A percentile compares a stretch with the other conserved stretches of the same genome.
phyloP scores from a whole-genome alignment of 2,113 vertebrate genomes.

The Kryptolebias marmoratus region DNA sequence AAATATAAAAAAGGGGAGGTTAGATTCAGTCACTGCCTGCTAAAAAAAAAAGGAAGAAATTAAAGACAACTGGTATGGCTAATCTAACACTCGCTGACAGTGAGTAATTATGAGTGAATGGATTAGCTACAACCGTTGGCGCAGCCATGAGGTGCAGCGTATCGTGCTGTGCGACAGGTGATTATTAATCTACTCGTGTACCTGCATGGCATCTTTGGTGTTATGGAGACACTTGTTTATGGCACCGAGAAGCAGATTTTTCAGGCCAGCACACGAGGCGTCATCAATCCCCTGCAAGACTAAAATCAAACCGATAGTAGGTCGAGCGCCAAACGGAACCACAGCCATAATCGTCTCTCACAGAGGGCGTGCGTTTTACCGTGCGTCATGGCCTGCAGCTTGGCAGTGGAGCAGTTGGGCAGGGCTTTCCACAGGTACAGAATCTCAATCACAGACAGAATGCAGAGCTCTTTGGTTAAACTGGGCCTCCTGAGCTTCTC shows the following conservation, averaged over 20 bases:
- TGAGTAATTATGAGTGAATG: neutral
- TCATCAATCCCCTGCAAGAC: constrained; percentile 89
- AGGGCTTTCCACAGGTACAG: constrained; percentile 95
- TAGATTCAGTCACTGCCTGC: neutral
- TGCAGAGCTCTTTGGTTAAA: constrained; percentile 86
- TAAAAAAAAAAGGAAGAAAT: neutral
- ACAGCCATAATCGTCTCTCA: neutral
- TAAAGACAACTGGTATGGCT: neutral
- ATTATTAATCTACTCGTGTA: constrained; percentile 46
- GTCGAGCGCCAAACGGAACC: neutral
- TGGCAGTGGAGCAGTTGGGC: constrained; percentile 88
- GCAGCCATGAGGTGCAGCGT: neutral
- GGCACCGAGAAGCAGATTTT: constrained; percentile 92
- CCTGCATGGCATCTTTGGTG: constrained; percentile 90
- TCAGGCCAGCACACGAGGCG: constrained; percentile 83
- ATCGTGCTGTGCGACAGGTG: neutral
- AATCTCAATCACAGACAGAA: constrained; percentile 91
- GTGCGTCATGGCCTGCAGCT: constrained; percentile 87
- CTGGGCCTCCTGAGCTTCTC: constrained; percentile 86
- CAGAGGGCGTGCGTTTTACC: neutral
- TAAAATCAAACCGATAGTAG: constrained; percentile 41
- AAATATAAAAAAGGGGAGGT: no score
- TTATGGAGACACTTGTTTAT: constrained; percentile 92
- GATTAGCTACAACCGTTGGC: neutral
- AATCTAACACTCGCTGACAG: neutral